These are phyloP conservation scores for Epirrita christyi DNA, from an alignment of 2,888 invertebrate genomes.

Conservation along the genomic window DNA sequence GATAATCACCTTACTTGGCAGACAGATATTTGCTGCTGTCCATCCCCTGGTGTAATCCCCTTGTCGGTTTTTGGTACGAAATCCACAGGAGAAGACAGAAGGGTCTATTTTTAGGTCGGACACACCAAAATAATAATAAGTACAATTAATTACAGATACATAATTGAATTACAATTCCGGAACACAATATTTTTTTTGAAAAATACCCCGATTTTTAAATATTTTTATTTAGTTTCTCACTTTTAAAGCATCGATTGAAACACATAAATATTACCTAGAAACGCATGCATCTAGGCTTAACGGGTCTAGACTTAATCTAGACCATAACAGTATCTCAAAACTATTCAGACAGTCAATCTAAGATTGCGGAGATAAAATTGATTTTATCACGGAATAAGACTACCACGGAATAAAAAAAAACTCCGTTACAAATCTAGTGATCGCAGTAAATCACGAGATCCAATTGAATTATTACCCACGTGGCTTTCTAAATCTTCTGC, in stretches of 20 bases:
- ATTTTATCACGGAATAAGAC: constrained; percentile 27
- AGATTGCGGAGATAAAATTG: constrained; percentile 26
- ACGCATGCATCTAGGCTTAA: constrained; percentile 18
- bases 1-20: too few relatives aligned
- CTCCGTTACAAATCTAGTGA: constrained; percentile 26
- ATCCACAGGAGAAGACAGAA: too few relatives aligned
- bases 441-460: constrained; percentile 29
- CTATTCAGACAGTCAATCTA: constrained; percentile 27
- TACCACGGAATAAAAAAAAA: constrained; percentile 19
- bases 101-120: too few relatives aligned
- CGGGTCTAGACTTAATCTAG: constrained; percentile 26
- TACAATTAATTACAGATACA: too few relatives aligned
- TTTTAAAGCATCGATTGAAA: neutral
- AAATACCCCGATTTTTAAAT: too few relatives aligned
- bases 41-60: too few relatives aligned
- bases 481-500: constrained; percentile 24
- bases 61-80: too few relatives aligned
- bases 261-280: constrained; percentile 2
- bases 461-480: constrained; percentile 19
- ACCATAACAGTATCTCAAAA: constrained; percentile 37
- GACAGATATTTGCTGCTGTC: too few relatives aligned
- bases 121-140: too few relatives aligned
- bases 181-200: too few relatives aligned
- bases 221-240: too few relatives aligned
- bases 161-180: too few relatives aligned